Conservation (phyloP, 2,888 invertebrate species). For the Rapana venosa region DNA sequence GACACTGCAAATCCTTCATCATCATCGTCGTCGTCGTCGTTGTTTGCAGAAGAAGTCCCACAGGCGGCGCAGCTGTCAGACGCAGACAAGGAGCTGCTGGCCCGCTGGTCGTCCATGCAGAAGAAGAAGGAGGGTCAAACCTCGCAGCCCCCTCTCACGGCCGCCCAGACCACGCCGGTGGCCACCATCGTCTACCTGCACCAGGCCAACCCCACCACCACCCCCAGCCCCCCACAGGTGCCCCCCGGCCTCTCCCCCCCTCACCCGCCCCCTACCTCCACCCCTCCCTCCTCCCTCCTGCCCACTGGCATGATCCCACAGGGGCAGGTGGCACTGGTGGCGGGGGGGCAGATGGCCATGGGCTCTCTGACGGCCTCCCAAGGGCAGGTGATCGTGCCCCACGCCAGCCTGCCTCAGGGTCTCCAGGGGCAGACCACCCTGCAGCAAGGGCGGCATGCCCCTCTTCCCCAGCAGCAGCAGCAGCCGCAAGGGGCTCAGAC, state of each 20-base stretch:
- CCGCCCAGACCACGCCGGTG: constrained; percentile 51
- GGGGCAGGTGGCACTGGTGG: constrained; percentile 3
- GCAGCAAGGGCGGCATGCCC: neutral
- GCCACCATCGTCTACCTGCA: constrained; percentile 30
- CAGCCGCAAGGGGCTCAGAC: neutral
- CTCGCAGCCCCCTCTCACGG: constrained; percentile 44
- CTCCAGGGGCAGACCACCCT: neutral
- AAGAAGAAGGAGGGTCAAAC: constrained; percentile 42
- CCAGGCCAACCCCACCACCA: constrained; percentile 32
- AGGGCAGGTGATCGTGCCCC: constrained; percentile 12
- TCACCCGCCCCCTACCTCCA: constrained; percentile 23
- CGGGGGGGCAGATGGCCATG: neutral
- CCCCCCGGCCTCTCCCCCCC: constrained; percentile 24
- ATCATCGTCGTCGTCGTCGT: no score
- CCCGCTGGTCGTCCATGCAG: constrained; percentile 76
- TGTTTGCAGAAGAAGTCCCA: neutral
- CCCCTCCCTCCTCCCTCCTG: constrained; percentile 5
- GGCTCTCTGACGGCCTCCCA: neutral
- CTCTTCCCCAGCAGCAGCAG: neutral
- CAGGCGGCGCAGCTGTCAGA: constrained; percentile 54
- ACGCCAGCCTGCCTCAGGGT: constrained; percentile 7
- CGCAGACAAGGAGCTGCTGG: constrained; percentile 73
- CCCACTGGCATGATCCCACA: neutral
- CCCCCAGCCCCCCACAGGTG: constrained; percentile 33
- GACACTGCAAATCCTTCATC: no score